phyloP scores from a whole-genome alignment of 2,888 invertebrate genomes.

The Euzetes globulus region DNA sequence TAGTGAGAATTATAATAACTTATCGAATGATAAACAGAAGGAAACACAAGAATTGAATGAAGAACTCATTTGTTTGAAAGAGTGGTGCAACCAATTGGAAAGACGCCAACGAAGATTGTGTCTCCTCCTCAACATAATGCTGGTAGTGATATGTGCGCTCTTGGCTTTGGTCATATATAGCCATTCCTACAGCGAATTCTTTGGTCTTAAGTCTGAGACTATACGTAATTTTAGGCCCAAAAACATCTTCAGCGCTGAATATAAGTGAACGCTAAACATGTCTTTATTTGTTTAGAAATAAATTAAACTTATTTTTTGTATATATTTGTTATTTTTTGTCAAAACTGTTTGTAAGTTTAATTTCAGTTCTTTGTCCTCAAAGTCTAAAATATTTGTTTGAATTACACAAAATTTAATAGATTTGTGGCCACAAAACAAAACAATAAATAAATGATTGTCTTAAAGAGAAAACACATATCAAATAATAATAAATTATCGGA shows the following conservation, averaged over 20 bases:
- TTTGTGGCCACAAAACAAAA: too few relatives aligned
- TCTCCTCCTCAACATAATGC: neutral
- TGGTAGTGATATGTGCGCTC: neutral
- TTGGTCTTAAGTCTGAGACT: neutral
- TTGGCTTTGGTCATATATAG: slow-evolving; percentile 12
- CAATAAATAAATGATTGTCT: too few relatives aligned
- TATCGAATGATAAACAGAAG: neutral
- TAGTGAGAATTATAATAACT: neutral
- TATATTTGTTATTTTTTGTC: neutral
- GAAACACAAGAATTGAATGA: neutral
- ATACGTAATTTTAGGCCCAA: slow-evolving; percentile 9
- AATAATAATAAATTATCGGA: too few relatives aligned
- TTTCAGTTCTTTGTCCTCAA: too few relatives aligned
- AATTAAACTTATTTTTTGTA: neutral
- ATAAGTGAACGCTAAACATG: neutral
- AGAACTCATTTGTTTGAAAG: neutral
- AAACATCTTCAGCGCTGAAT: neutral
- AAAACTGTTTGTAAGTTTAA: neutral
- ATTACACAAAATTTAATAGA: too few relatives aligned
- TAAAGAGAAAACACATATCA: too few relatives aligned
- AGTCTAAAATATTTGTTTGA: too few relatives aligned
- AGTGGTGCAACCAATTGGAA: slow-evolving; percentile 6
- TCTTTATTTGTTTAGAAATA: slow-evolving; percentile 13
- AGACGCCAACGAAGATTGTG: slow-evolving; percentile 11
- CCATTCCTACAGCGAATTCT: slow-evolving; percentile 20